These are phyloP conservation scores for Melanostoma scalare DNA, from an alignment of 2,888 invertebrate genomes.

Conservation along the genomic window DNA sequence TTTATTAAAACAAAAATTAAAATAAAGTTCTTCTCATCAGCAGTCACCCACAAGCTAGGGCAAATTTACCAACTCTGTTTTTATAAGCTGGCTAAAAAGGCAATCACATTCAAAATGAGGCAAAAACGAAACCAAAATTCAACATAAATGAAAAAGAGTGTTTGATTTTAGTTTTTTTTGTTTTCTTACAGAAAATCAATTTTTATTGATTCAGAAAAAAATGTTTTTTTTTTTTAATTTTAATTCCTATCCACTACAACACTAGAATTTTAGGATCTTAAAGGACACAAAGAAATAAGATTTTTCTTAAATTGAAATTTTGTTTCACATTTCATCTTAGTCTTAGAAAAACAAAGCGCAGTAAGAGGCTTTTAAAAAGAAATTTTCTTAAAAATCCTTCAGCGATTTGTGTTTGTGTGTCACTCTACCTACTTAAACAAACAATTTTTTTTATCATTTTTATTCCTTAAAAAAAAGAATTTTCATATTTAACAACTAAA, in stretches of 20 bases:
- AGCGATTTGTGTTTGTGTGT: slow-evolving; percentile 53
- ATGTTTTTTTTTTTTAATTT: slow-evolving; percentile 75
- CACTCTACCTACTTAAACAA: slow-evolving; percentile 64
- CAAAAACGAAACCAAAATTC: slow-evolving; percentile 18
- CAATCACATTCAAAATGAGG: neutral
- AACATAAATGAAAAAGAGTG: slow-evolving; percentile 64
- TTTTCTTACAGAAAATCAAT: slow-evolving; percentile 82
- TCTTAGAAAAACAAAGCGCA: slow-evolving; percentile 66
- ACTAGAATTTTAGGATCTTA: slow-evolving; percentile 73
- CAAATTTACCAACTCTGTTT: neutral
- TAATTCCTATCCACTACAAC: slow-evolving; percentile 72
- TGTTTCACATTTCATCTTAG: slow-evolving; percentile 61
- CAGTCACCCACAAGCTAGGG: too few species aligned
- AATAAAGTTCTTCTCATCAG: too few species aligned
- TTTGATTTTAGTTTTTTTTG: slow-evolving; percentile 75
- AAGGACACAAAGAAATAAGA: slow-evolving; percentile 68
- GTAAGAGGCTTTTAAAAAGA: slow-evolving; percentile 51
- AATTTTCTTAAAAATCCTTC: slow-evolving; percentile 30
- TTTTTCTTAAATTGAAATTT: slow-evolving; percentile 37
- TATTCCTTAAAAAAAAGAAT: slow-evolving; percentile 38
- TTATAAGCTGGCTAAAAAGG: neutral
- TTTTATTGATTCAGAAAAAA: slow-evolving; percentile 81
- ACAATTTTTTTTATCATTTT: slow-evolving; percentile 42
- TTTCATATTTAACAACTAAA: slow-evolving; percentile 73
- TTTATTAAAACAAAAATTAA: too few species aligned